Evolutionary conservation across 2,888 invertebrate genomes (phyloP).

Genomic region (Aleiodes leptofemur): DNA sequence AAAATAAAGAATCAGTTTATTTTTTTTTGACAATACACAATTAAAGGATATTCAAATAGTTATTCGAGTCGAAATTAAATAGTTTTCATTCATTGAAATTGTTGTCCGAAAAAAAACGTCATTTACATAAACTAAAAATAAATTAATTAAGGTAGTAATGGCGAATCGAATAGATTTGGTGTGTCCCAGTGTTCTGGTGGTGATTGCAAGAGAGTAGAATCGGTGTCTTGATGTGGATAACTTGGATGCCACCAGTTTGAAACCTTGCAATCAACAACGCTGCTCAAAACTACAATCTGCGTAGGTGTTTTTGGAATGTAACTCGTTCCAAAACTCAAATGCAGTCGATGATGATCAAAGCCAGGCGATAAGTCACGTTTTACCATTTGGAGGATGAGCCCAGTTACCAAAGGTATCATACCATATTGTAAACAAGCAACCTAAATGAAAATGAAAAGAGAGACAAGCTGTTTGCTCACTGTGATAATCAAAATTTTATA

Average conservation of each 20-base stretch:
- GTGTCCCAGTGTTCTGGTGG: slow-evolving; percentile 65
- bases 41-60: too few relatives aligned
- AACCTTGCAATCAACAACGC: slow-evolving; percentile 77
- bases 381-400: slow-evolving; percentile 79
- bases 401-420: slow-evolving; percentile 79
- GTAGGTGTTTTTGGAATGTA: slow-evolving; percentile 70
- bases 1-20: too few relatives aligned
- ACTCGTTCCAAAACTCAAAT: slow-evolving; percentile 78
- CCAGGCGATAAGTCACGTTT: slow-evolving; percentile 77
- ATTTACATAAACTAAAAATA: too few relatives aligned
- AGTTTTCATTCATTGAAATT: too few relatives aligned
- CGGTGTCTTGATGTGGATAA: slow-evolving; percentile 75
- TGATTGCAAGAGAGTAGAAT: slow-evolving; percentile 60
- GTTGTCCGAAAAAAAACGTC: too few relatives aligned
- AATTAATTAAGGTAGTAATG: too few relatives aligned
- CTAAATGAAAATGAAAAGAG: slow-evolving; percentile 66
- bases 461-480: too few relatives aligned
- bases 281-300: slow-evolving; percentile 75
- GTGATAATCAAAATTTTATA: too few relatives aligned
- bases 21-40: too few relatives aligned
- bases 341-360: slow-evolving; percentile 76
- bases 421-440: slow-evolving; percentile 79
- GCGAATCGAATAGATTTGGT: slow-evolving; percentile 19
- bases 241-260: slow-evolving; percentile 84
- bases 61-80: too few relatives aligned